phyloP scores from a whole-genome alignment of 2,888 invertebrate species.

The Clitarchus hookeri region DNA sequence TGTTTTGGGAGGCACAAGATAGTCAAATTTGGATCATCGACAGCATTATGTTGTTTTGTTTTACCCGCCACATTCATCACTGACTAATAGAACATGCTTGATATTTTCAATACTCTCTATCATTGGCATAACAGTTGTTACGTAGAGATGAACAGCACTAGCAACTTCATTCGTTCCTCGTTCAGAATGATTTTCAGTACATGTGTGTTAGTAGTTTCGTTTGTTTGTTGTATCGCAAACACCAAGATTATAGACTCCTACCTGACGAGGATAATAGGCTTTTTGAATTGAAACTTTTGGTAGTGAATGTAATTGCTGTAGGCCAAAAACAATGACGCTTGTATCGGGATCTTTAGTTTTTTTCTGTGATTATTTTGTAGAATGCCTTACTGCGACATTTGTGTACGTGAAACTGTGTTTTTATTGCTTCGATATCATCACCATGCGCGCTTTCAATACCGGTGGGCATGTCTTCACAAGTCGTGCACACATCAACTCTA shows the following conservation, averaged over 20 bases:
- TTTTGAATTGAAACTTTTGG: not conserved
- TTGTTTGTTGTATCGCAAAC: not conserved
- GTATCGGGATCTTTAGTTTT: too few relatives aligned
- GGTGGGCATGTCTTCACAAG: not conserved
- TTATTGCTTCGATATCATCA: not conserved
- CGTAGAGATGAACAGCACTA: not conserved
- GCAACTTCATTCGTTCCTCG: not conserved
- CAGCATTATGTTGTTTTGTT: constrained; percentile 7
- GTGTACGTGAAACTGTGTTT: not conserved
- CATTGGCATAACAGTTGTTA: not conserved
- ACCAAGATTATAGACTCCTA: not conserved
- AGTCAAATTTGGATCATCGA: not conserved
- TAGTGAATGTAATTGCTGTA: not conserved
- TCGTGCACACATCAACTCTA: constrained; percentile 16
- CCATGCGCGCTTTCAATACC: not conserved
- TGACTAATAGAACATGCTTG: not conserved
- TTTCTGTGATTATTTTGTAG: not conserved
- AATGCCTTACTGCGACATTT: not conserved
- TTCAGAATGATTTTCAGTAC: not conserved
- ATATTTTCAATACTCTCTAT: not conserved
- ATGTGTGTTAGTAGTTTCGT: not conserved
- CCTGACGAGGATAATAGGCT: not conserved
- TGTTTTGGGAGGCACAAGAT: not conserved
- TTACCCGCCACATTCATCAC: not conserved
- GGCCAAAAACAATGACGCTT: not conserved